phyloP scores from a whole-genome alignment of 2,113 vertebrate species.

The Chloebia gouldiae region DNA sequence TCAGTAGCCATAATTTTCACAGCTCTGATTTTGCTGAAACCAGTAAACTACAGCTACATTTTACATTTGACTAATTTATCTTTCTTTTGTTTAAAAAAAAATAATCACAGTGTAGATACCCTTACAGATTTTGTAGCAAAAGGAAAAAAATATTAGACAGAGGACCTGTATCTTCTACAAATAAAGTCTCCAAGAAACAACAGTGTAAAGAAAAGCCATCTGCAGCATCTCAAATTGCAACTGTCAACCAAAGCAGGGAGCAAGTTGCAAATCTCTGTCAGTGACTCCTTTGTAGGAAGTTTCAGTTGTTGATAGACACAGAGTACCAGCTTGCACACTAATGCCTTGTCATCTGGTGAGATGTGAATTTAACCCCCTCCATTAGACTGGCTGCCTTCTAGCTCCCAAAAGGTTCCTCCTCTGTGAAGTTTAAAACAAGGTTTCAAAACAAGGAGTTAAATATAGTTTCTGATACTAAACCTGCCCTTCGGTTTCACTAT shows the following conservation, averaged over 20 bases:
- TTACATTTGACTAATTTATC: not conserved
- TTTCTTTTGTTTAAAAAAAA: not conserved
- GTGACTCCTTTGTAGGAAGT: conserved; percentile 32
- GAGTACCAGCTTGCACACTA: conserved; percentile 30
- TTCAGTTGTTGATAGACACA: conserved; percentile 38
- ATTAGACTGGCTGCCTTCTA: not conserved
- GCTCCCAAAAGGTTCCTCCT: not conserved
- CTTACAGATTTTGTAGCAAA: not conserved
- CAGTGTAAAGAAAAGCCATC: not conserved
- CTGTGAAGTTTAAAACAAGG: not conserved
- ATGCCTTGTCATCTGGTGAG: not conserved
- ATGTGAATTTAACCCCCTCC: not conserved
- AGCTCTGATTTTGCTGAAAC: not conserved
- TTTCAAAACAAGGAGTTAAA: not conserved
- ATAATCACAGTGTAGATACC: not conserved
- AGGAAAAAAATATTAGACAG: no score
- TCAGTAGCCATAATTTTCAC: not conserved
- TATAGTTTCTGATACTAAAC: not conserved
- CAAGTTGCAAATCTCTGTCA: conserved; percentile 51
- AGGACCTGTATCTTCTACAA: not conserved
- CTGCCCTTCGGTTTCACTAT: not conserved
- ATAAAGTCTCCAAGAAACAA: not conserved
- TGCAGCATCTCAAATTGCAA: conserved; percentile 40
- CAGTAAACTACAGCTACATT: not conserved
- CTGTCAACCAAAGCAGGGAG: conserved; percentile 23